Base-by-base conservation (phyloP, 2,113 vertebrate species). In the Phrynosoma blainvillii region DNA sequence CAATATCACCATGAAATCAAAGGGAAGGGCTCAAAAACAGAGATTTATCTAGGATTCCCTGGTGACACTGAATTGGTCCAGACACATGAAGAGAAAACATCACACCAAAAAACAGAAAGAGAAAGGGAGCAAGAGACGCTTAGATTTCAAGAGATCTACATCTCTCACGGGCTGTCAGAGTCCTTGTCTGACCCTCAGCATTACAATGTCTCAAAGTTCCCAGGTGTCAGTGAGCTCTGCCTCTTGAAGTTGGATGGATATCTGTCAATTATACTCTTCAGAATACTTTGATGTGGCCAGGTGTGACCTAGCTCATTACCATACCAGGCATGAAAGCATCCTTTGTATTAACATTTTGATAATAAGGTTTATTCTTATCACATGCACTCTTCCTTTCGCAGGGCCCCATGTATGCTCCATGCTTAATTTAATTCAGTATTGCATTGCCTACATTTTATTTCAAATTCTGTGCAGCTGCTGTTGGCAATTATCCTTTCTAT, bases 291-390 rank as follows among this genome's bases (percentile, higher is more conserved):
- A 94, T 92, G 88, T 90, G 91, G 89, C 85, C 93, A 94, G 92
- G 89, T 94, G 89, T 94, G 93, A 93, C 93, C 91, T 94, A 89
- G 40, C 85, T 94, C 86, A 95, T 94, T 94, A 94, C n/a, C 89
- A 94, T 95, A 93, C 8, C 85, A 91, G 85, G 88, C 91, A 93
- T 87, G 91, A 94, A 94, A 93, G 90, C 71, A 83, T 86, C 85
- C 90, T 94, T 95, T 91, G 75, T 93, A 71, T 68, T 89, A 89
- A 86, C 84, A 89, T 89, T 89, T 86, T 85, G 92, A 90, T 90
- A 92, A 83, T 93, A 93, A 93, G 79, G 91, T 93, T 90, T 94
- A 54, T 81, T 92, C 90, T 25, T 90, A 86, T 74, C 86, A 62
- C 70, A 71, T 71, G 78, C 75, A 89, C 80, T 27, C 54, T 91